phyloP scores from a whole-genome alignment of 2,113 vertebrate genomes.

The Taxidea taxus region DNA sequence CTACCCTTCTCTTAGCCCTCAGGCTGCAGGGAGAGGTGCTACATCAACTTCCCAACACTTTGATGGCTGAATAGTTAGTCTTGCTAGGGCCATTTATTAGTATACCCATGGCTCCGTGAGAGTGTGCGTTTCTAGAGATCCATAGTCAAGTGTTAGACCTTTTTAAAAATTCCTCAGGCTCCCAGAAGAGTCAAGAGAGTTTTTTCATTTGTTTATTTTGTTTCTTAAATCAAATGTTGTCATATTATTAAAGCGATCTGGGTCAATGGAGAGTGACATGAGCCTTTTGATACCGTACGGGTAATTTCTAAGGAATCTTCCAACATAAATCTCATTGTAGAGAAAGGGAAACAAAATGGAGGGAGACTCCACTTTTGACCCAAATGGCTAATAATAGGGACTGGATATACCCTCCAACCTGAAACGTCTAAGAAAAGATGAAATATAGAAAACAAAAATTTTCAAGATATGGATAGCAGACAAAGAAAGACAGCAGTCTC shows the following conservation, averaged over 20 bases:
- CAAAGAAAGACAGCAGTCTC: neutral
- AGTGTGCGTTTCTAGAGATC: conserved; percentile 24
- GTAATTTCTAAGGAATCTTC: neutral
- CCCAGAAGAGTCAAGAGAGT: neutral
- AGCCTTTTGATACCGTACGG: neutral
- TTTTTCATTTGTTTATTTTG: neutral
- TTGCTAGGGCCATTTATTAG: neutral
- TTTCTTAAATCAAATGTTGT: neutral
- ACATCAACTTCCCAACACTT: conserved; percentile 1
- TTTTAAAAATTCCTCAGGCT: neutral
- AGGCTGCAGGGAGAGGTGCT: neutral
- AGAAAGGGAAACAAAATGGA: neutral
- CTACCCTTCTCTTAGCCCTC: neutral
- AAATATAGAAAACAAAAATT: neutral
- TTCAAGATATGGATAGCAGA: neutral
- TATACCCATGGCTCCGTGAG: neutral
- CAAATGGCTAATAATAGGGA: neutral
- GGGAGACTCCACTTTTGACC: neutral
- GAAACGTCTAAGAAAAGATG: neutral
- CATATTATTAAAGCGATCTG: neutral
- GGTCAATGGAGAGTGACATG: neutral
- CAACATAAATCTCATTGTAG: neutral
- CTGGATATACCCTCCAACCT: neutral
- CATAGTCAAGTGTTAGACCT: neutral
- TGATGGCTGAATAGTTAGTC: conserved; percentile 37